Evolutionary conservation across 2,797 vertebrate genomes (phyloP).

Genomic region (Rhinichthys osculus): DNA sequence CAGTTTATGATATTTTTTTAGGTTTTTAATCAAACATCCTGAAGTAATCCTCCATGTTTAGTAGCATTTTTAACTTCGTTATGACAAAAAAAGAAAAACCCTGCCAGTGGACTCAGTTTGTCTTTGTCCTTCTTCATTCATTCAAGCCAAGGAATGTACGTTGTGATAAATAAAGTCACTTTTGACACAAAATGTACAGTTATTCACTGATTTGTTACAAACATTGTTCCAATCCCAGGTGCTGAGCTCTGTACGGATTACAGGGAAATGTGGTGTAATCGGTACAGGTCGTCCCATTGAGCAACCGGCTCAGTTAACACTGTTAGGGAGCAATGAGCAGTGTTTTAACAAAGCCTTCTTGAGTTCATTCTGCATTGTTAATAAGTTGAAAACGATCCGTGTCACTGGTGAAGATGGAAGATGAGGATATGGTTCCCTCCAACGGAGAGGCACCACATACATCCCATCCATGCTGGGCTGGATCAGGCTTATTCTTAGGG

Average conservation of each 20-base stretch:
- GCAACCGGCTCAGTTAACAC: conserved; percentile 37
- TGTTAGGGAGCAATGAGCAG: conserved; percentile 1
- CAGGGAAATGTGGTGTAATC: not conserved
- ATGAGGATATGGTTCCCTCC: conserved; percentile 12
- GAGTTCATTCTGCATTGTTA: conserved; percentile 40
- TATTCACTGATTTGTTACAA: not conserved
- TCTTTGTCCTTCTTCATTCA: not conserved
- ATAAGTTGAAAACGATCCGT: conserved; percentile 26
- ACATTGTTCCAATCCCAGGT: conserved; percentile 3
- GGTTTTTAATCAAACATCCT: not conserved
- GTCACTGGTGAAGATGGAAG: conserved; percentile 19
- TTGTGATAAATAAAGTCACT: not conserved
- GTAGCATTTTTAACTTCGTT: conserved; percentile 2
- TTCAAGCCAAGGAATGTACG: conserved; percentile 11
- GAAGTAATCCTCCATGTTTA: conserved; percentile 8
- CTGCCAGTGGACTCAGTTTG: not conserved
- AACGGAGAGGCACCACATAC: not conserved
- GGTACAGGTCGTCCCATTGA: conserved; percentile 12
- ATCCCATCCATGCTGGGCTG: not conserved
- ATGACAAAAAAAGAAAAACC: not conserved
- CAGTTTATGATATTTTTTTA: not conserved
- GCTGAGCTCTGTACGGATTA: not conserved
- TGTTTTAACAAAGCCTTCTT: conserved; percentile 29
- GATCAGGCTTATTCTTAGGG: not conserved
- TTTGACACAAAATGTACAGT: not conserved